Conservation (phyloP, 2,797 vertebrate species). For the Chrysocyon brachyurus region DNA sequence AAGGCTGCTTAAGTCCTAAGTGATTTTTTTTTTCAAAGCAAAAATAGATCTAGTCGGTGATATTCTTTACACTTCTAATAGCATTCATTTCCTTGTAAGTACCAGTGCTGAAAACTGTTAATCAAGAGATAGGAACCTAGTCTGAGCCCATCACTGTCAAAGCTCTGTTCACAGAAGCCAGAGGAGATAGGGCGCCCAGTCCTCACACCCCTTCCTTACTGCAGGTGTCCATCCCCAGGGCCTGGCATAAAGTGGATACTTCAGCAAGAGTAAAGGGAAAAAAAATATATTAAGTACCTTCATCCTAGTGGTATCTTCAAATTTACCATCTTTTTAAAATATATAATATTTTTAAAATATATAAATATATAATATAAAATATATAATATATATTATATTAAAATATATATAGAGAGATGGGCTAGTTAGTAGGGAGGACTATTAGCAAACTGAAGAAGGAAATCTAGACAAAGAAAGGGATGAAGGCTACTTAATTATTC, state of each 20-base stretch:
- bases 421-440: not conserved
- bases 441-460: not conserved
- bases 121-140: constrained; percentile 28
- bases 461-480: not conserved
- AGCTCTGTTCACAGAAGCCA: not conserved
- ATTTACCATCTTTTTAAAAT: not conserved
- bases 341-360: not conserved
- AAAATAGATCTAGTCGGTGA: constrained; percentile 57
- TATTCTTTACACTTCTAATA: constrained; percentile 76
- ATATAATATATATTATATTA: not conserved
- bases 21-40: constrained; percentile 39
- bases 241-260: not conserved
- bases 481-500: not conserved
- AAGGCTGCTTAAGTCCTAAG: not conserved
- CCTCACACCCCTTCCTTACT: constrained; percentile 43
- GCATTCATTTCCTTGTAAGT: constrained; percentile 50
- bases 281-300: not conserved
- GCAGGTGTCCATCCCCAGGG: not conserved
- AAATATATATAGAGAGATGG: not conserved
- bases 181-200: not conserved
- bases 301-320: not conserved
- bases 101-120: constrained; percentile 67
- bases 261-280: no score
- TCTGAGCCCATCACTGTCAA: not conserved
- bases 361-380: not conserved